These are phyloP conservation scores for Pantala flavescens DNA, from an alignment of 1,140 invertebrate genomes.

Conservation along the genomic window DNA sequence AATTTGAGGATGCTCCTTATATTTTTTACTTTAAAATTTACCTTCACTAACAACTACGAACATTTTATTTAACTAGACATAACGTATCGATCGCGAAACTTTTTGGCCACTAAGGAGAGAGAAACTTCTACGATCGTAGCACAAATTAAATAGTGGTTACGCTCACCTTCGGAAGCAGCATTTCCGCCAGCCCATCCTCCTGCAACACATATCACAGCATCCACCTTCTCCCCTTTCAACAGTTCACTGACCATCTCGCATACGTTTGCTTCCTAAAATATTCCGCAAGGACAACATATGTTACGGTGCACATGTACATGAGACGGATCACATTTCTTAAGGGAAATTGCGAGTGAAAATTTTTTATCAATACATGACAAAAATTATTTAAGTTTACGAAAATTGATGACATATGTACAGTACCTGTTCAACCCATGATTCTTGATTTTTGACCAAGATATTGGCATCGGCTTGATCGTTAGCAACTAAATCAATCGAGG, in stretches of 20 bases:
- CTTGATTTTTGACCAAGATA: slow-evolving; percentile 68
- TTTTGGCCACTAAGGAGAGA: no score
- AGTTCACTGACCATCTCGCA: slow-evolving; percentile 47
- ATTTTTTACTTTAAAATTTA: no score
- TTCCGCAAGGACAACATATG: slow-evolving; percentile 1
- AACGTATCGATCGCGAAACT: no score
- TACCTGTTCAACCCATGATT: slow-evolving; percentile 68
- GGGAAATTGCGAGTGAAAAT: not conserved
- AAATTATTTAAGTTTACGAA: not conserved
- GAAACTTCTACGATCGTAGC: no score
- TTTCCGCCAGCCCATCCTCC: slow-evolving; percentile 96
- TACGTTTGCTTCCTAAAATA: slow-evolving; percentile 47
- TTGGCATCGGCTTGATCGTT: slow-evolving; percentile 88
- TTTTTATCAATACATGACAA: not conserved
- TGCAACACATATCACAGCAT: slow-evolving; percentile 95
- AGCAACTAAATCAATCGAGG: slow-evolving; percentile 76
- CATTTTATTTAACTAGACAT: no score
- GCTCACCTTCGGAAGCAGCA: slow-evolving; percentile 53
- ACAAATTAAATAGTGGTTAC: no score
- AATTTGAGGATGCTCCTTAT: no score
- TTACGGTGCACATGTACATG: not conserved
- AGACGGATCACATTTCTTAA: no score
- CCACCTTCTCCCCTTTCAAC: slow-evolving; percentile 68
- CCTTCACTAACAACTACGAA: no score
- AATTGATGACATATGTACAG: slow-evolving; percentile 7